Base-by-base conservation (phyloP, 2,888 invertebrate species). In the Bedellia somnulentella region DNA sequence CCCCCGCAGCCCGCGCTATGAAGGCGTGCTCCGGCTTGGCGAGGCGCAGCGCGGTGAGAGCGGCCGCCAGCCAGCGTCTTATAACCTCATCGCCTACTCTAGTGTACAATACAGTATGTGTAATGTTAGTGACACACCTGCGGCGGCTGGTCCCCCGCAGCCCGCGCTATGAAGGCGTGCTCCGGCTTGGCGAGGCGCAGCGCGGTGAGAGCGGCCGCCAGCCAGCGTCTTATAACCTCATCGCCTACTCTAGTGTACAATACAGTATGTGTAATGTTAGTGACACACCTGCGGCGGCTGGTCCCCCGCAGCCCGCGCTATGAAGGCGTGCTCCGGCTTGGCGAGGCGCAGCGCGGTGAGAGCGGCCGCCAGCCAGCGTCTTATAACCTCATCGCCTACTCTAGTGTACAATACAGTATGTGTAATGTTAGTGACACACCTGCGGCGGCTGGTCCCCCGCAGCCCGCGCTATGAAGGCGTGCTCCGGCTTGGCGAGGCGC, bases 81-180 rank as follows among this genome's bases (percentile, higher is more conserved):
- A n/a, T n/a, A n/a, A n/a, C n/a, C n/a, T n/a, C n/a, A n/a, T n/a
- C n/a, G n/a, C n/a, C n/a, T n/a, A n/a, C n/a, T n/a, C n/a, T n/a
- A n/a, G n/a, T n/a, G n/a, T n/a, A n/a, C n/a, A n/a, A n/a, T n/a
- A n/a, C n/a, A n/a, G n/a, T n/a, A 66, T n/a, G n/a, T n/a, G n/a
- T n/a, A n/a, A n/a, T n/a, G n/a, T n/a, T n/a, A n/a, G n/a, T n/a
- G n/a, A n/a, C n/a, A n/a, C n/a, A n/a, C n/a, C n/a, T n/a, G n/a
- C n/a, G n/a, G n/a, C n/a, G n/a, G n/a, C n/a, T n/a, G n/a, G n/a
- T n/a, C n/a, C n/a, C n/a, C n/a, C n/a, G n/a, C 73, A 10, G 83
- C 90, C 35, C 86, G 80, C 4, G 89, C 86, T 35, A 95, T 87
- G 90, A 93, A 95, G 37, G 90, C 86, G n/a, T 89, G 89, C 32